Percentiles rank a stretch among this genome's conserved stretches.
phyloP scores from a whole-genome alignment of 2,113 vertebrate genomes.

The Gnathonemus echidnorhynchus region DNA sequence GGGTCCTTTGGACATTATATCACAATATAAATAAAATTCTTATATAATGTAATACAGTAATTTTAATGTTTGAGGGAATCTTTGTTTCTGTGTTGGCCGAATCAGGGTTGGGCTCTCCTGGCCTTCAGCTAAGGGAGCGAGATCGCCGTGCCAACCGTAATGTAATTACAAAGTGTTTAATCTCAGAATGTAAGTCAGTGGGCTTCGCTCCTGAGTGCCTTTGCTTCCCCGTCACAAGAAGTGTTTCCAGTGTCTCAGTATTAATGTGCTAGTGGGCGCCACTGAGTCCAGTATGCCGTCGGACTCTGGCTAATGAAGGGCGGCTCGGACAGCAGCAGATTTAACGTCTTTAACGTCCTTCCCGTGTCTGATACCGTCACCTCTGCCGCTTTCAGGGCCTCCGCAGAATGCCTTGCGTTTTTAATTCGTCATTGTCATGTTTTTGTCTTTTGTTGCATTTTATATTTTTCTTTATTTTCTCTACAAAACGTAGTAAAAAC shows the following conservation, averaged over 20 bases:
- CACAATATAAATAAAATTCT: slow-evolving; percentile 23
- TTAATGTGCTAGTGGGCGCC: slow-evolving; percentile 68
- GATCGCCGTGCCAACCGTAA: slow-evolving; percentile 61
- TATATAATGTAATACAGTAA: slow-evolving; percentile 51
- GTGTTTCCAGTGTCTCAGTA: slow-evolving; percentile 61
- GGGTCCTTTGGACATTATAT: slow-evolving; percentile 45
- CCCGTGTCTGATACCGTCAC: not conserved
- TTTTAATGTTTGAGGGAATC: not conserved
- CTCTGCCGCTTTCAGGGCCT: not conserved
- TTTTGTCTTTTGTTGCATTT: slow-evolving; percentile 22
- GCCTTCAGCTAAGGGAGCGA: slow-evolving; percentile 32
- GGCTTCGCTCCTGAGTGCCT: slow-evolving; percentile 43
- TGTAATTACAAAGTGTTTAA: slow-evolving; percentile 61
- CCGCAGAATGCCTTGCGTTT: slow-evolving; percentile 3
- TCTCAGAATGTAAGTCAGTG: slow-evolving; percentile 49
- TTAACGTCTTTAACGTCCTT: not conserved
- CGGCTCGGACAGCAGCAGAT: not conserved
- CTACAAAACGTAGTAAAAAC: not conserved
- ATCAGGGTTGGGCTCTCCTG: not conserved
- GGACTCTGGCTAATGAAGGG: slow-evolving; percentile 5
- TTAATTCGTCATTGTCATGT: slow-evolving; percentile 13
- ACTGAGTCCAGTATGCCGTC: slow-evolving; percentile 42
- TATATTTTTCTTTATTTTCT: slow-evolving; percentile 40
- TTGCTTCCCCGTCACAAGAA: slow-evolving; percentile 54
- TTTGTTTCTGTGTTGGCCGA: not conserved